Evolutionary conservation across 1,140 invertebrate genomes (phyloP).

Genomic region (Druon quercuslanigerum): DNA sequence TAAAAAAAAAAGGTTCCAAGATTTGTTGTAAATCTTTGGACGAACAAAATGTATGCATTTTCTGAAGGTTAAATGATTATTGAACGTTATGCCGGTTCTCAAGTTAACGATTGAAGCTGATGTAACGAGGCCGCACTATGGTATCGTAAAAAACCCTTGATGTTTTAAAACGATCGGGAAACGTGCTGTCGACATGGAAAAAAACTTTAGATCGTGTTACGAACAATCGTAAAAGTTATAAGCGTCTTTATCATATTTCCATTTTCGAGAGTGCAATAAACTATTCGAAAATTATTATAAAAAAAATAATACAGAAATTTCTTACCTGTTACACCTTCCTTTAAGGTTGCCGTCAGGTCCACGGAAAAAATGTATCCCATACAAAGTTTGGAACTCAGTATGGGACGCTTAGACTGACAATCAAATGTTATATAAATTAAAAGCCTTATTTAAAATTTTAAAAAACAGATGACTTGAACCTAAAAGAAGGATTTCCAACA

Average conservation of each 20-base stretch:
- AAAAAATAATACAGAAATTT: not conserved
- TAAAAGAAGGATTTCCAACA: no score
- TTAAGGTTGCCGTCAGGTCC: no score
- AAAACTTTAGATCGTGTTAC: constrained; percentile 5
- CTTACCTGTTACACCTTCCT: no score
- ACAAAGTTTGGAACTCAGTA: no score
- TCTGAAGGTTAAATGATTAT: constrained; percentile 4
- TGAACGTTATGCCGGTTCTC: constrained; percentile 7
- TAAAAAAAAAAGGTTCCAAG: no score
- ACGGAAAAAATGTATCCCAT: no score
- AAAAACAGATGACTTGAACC: no score
- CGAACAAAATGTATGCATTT: not conserved
- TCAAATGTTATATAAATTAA: not conserved
- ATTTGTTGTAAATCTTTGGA: not conserved
- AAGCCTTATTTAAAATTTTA: not conserved
- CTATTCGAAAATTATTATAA: not conserved
- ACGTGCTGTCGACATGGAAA: constrained; percentile 4
- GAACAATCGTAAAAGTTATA: constrained; percentile 23
- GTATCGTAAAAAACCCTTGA: constrained; percentile 5
- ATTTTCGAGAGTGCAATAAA: not conserved
- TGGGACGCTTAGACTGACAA: no score
- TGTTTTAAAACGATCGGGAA: not conserved
- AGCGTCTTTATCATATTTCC: not conserved
- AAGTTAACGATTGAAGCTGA: constrained; percentile 10
- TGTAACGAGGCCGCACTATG: constrained; percentile 2